phyloP scores from a whole-genome alignment of 2,797 vertebrate genomes.

The Dipus sagitta region DNA sequence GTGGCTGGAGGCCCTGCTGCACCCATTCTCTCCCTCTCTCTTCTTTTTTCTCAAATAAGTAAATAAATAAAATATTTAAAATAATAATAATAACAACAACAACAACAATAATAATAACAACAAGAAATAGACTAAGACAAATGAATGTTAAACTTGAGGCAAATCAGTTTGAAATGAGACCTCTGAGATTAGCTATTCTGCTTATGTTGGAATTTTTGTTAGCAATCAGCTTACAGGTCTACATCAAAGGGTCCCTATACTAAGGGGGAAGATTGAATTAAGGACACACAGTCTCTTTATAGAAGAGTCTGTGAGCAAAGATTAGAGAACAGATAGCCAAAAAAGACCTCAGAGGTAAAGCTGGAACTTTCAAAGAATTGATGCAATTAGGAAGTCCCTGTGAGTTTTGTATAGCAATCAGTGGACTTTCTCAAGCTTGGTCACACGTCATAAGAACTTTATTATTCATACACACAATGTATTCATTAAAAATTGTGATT shows the following conservation, averaged over 20 bases:
- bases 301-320: neutral
- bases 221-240: neutral
- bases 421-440: neutral
- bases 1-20: too few species aligned
- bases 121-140: neutral
- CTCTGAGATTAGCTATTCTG: neutral
- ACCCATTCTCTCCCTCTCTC: too few species aligned
- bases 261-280: neutral
- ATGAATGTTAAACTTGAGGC: neutral
- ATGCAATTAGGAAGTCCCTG: neutral
- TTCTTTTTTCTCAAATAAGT: too few species aligned
- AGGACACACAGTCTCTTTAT: neutral
- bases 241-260: neutral
- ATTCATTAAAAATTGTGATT: neutral
- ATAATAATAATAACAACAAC: too few species aligned
- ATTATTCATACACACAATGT: neutral
- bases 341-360: neutral
- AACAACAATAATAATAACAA: too few species aligned
- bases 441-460: neutral
- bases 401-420: neutral
- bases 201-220: neutral
- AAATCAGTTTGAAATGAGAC: constrained; percentile 3
- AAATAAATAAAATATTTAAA: too few species aligned
- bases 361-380: neutral
- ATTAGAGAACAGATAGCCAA: neutral